Base-by-base conservation (phyloP, 2,888 invertebrate genomes). In the Pelosia muscerda region DNA sequence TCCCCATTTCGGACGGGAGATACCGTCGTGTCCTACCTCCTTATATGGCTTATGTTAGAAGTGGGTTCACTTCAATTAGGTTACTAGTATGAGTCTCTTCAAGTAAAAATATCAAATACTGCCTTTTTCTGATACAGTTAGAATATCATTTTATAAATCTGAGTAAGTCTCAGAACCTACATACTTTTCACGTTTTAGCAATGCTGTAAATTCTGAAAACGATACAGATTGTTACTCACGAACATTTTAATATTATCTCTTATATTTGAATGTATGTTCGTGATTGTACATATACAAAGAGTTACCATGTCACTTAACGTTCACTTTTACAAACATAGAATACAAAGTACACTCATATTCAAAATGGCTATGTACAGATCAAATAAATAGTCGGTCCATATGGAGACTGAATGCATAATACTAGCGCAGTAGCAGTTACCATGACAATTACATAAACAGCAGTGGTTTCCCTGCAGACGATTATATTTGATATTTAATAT, bases 311-410 rank as follows among this genome's bases (percentile, higher is more conserved):
- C 26, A 57, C 9, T 57, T 25, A 28, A 28, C 25, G 5, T 23
- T 55, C 55, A 25, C 25, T 26, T 57, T 57, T 57, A 57, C 57
- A 57, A 19, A 57, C 26, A 15, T 15, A 26, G 26, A 26, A 57
- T 26, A 57, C 25, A 25, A 57, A 57, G 26, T 57, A 26, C 49
- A 49, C 49, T 49, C n/a, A 49, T 49, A 49, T 49, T 49, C 49
- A 49, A 49, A 49, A 49, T 49, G 49, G 49, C 9, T 49, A 42
- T 49, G 49, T 49, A n/a, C 49, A 49, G 49, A 49, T 49, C 49
- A n/a, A 49, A 49, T 49, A 49, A 49, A 49, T 49, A 49, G 49
- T 49, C n/a, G 9, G n/a, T 49, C 19, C 49, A n/a, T 49, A 19
- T 49, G 49, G 49, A 19, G n/a, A 49, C 49, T 49, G 49, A 49